These are phyloP conservation scores for Stenodera caucasica DNA, from an alignment of 2,888 invertebrate genomes.

Conservation along the genomic window DNA sequence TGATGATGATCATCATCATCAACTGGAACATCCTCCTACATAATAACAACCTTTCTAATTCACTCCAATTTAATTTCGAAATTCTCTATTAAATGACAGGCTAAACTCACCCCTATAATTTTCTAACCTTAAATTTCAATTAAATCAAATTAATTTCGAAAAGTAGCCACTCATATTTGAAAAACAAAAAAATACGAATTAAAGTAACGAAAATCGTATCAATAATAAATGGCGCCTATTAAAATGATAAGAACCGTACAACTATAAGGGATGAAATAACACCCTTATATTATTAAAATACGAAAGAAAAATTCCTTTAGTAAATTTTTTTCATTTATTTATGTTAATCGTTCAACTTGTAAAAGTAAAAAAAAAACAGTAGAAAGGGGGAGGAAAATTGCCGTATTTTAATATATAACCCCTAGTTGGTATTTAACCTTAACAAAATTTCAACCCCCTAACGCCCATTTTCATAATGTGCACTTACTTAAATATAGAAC, in stretches of 20 bases:
- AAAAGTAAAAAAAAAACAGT: background rate
- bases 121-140: background rate
- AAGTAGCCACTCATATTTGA: background rate
- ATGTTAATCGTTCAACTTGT: constrained; percentile 49
- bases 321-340: constrained; percentile 53
- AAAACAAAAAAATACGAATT: background rate
- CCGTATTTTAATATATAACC: too few relatives aligned
- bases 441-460: background rate
- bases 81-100: background rate
- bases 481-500: too few relatives aligned
- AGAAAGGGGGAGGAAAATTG: background rate
- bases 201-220: too few relatives aligned
- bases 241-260: background rate
- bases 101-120: background rate
- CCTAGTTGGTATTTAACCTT: background rate
- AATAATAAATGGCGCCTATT: background rate
- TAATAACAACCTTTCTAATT: constrained; percentile 6
- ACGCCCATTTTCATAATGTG: constrained; percentile 6
- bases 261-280: background rate
- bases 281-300: too few relatives aligned
- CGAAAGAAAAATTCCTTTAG: background rate
- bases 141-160: background rate
- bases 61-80: constrained; percentile 1
- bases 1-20: too few relatives aligned
- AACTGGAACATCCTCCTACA: background rate